Conservation (phyloP, 2,113 vertebrate genomes). For the Cheirogaleus medius region DNA sequence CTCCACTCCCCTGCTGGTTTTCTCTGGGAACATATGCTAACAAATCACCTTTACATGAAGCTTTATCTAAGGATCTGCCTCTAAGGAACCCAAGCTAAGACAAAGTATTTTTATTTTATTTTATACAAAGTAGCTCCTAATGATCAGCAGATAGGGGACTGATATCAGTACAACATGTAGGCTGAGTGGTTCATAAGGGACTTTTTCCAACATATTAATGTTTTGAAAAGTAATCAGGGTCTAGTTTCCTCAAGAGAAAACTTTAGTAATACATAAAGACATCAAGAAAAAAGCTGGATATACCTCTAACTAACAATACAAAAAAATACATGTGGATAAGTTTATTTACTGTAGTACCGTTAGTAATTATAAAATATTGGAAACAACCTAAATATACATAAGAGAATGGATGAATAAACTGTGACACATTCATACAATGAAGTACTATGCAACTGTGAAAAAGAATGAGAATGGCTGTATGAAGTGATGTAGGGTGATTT, state of each 20-base stretch:
- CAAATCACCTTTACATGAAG: not conserved
- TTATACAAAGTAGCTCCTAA: not conserved
- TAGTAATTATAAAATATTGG: not conserved
- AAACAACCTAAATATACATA: not conserved
- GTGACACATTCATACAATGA: not conserved
- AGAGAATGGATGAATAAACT: not conserved
- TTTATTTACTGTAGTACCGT: not conserved
- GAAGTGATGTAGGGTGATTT: not conserved
- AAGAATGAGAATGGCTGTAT: not conserved
- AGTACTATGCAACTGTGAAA: not conserved
- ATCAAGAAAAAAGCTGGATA: not conserved
- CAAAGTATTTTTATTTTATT: not conserved
- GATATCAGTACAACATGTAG: not conserved
- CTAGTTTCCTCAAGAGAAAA: slow-evolving; percentile 12
- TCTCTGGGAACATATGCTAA: not conserved
- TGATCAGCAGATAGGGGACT: not conserved
- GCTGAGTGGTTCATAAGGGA: not conserved
- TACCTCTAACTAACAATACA: not conserved
- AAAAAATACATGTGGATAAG: not conserved
- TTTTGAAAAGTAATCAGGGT: not conserved
- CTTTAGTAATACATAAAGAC: not conserved
- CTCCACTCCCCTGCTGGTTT: not conserved
- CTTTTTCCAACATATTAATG: not conserved
- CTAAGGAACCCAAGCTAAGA: slow-evolving; percentile 10
- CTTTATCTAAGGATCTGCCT: not conserved